Percentiles rank a stretch among this genome's conserved stretches.
These are phyloP conservation scores for Allobates femoralis DNA, from an alignment of 2,797 vertebrate genomes.

Conservation along the genomic window DNA sequence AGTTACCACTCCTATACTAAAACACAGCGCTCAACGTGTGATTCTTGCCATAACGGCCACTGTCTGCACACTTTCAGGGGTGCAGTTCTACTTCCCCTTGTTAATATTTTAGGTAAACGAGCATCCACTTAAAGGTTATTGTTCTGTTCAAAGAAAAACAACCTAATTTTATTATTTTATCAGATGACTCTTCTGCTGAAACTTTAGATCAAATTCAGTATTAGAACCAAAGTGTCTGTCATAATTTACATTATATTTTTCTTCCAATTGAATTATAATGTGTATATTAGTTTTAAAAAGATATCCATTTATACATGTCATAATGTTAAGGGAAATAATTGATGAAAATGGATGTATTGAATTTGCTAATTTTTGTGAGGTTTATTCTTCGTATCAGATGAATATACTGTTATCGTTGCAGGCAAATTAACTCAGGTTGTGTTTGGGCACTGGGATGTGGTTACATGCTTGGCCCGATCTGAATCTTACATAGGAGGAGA, in stretches of 20 bases:
- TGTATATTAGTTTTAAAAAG: background rate
- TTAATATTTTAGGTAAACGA: too few species aligned
- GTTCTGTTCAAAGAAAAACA: background rate
- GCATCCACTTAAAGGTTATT: too few species aligned
- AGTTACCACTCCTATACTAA: too few species aligned
- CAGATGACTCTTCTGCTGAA: background rate
- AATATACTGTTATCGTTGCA: conserved; percentile 69
- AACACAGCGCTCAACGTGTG: too few species aligned
- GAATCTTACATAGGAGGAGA: conserved; percentile 97
- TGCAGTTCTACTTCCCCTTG: too few species aligned
- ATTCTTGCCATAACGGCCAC: too few species aligned
- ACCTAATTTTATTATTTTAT: background rate
- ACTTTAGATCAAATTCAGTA: background rate
- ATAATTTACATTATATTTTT: background rate
- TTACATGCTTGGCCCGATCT: conserved; percentile 91
- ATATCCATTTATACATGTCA: background rate
- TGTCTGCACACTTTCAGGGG: too few species aligned
- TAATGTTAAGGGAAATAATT: background rate
- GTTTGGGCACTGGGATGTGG: conserved; percentile 96
- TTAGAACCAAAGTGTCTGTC: background rate
- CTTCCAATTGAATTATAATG: background rate
- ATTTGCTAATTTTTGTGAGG: background rate
- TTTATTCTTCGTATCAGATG: background rate
- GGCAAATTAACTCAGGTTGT: conserved; percentile 96
- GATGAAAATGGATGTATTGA: background rate